phyloP scores from a whole-genome alignment of 2,113 vertebrate genomes.

The Ptychochromis oligacanthus region DNA sequence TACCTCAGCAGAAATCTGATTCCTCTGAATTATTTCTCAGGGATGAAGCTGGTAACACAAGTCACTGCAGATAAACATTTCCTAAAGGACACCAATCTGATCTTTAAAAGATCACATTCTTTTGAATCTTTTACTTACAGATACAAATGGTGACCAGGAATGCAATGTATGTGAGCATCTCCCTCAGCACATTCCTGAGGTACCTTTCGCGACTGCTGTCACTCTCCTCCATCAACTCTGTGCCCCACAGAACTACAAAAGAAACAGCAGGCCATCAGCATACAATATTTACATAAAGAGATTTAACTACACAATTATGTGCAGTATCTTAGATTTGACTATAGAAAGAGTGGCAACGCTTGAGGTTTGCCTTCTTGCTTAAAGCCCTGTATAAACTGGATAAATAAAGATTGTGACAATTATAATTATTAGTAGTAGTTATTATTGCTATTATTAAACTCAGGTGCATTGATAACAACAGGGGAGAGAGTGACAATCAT shows the following conservation, averaged over 20 bases:
- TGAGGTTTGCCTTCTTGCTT: not conserved
- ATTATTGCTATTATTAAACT: not conserved
- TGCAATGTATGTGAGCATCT: constrained; percentile 88
- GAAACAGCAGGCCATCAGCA: not conserved
- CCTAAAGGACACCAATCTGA: not conserved
- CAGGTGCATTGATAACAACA: not conserved
- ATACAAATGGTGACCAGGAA: constrained; percentile 92
- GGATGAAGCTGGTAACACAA: not conserved
- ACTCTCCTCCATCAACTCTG: constrained; percentile 91
- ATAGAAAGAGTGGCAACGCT: not conserved
- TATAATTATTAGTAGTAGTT: too few species aligned
- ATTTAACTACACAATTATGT: not conserved
- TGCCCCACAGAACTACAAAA: constrained; percentile 94
- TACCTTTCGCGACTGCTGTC: constrained; percentile 90
- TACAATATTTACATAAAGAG: not conserved
- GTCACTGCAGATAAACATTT: not conserved
- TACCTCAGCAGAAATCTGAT: too few species aligned
- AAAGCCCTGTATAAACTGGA: not conserved
- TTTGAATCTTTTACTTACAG: constrained; percentile 82
- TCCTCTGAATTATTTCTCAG: not conserved
- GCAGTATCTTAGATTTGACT: not conserved
- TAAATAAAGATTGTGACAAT: not conserved
- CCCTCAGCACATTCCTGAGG: constrained; percentile 89
- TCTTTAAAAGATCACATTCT: not conserved
- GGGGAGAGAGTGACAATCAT: not conserved